A percentile compares a stretch with the other conserved stretches of the same genome.
Conservation (phyloP, 2,113 vertebrate genomes). For the Gymnorhina tibicen region DNA sequence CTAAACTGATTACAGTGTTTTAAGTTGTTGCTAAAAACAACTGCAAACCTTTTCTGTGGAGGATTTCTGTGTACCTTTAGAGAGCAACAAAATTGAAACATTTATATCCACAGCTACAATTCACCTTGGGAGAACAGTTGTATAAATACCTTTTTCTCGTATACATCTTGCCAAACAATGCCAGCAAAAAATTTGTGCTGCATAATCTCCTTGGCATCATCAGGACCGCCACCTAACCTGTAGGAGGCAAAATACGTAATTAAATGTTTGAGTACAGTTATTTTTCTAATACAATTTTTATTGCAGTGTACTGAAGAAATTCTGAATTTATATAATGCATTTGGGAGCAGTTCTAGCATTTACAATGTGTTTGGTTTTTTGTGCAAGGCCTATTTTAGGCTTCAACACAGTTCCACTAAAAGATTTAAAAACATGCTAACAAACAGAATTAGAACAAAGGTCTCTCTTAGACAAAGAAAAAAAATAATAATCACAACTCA, state of each 20-base stretch:
- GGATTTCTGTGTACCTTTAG: background rate
- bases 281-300: conserved; percentile 7
- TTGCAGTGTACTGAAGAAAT: background rate
- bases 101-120: background rate
- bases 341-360: background rate
- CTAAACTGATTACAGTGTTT: background rate
- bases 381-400: background rate
- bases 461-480: background rate
- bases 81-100: background rate
- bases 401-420: background rate
- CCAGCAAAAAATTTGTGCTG: conserved; percentile 93
- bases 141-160: conserved; percentile 88
- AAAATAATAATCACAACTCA: background rate
- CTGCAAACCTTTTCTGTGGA: background rate
- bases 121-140: background rate
- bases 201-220: conserved; percentile 98
- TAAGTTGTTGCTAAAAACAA: background rate
- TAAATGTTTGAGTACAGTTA: background rate
- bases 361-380: background rate
- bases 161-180: conserved; percentile 95
- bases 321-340: background rate
- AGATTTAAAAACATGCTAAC: background rate
- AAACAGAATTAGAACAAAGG: background rate
- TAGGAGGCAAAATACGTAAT: background rate
- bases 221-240: conserved; percentile 92